Evolutionary conservation across 2,113 vertebrate species (phyloP).

Genomic region (Hyla sarda): DNA sequence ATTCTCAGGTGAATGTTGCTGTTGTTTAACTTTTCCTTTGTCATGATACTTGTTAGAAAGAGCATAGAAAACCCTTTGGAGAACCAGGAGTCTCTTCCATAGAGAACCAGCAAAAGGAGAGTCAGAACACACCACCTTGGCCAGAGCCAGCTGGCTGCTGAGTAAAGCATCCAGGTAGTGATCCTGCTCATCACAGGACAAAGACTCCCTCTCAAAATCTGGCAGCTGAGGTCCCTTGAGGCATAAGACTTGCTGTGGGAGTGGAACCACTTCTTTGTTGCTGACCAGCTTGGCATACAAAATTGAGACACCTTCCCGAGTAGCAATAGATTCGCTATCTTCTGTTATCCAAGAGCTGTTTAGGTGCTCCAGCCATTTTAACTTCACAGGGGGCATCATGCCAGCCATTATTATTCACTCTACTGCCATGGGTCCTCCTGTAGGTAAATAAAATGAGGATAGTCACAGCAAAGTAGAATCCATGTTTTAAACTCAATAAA

Average conservation of each 20-base stretch:
- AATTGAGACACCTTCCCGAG: slow-evolving; percentile 90
- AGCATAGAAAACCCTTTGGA: slow-evolving; percentile 95
- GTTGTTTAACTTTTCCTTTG: slow-evolving; percentile 95
- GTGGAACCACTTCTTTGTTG: slow-evolving; percentile 95
- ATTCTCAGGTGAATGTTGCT: slow-evolving; percentile 92
- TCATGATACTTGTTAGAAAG: slow-evolving; percentile 98
- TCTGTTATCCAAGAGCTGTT: slow-evolving; percentile 99
- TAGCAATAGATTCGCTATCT: slow-evolving; percentile 97
- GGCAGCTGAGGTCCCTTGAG: slow-evolving; percentile 97
- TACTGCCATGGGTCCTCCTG: slow-evolving; percentile 87
- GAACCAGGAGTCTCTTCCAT: slow-evolving; percentile 90
- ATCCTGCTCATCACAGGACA: slow-evolving; percentile 97
- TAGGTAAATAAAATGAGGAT: slow-evolving; percentile 20
- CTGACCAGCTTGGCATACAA: slow-evolving; percentile 89
- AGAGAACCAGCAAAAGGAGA: slow-evolving; percentile 94
- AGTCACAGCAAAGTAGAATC: background rate
- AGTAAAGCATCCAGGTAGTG: slow-evolving; percentile 97
- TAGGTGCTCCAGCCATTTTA: slow-evolving; percentile 98
- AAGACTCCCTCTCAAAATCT: slow-evolving; percentile 95
- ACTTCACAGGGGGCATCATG: slow-evolving; percentile 96
- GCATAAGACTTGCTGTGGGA: slow-evolving; percentile 96
- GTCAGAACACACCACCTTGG: slow-evolving; percentile 98
- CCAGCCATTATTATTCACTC: slow-evolving; percentile 89
- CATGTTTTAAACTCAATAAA: too few species aligned
- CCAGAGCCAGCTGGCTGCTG: slow-evolving; percentile 94